A percentile compares a stretch with the other conserved stretches of the same genome.
Evolutionary conservation across 2,797 vertebrate species (phyloP).

Genomic region (Danionella dracula): DNA sequence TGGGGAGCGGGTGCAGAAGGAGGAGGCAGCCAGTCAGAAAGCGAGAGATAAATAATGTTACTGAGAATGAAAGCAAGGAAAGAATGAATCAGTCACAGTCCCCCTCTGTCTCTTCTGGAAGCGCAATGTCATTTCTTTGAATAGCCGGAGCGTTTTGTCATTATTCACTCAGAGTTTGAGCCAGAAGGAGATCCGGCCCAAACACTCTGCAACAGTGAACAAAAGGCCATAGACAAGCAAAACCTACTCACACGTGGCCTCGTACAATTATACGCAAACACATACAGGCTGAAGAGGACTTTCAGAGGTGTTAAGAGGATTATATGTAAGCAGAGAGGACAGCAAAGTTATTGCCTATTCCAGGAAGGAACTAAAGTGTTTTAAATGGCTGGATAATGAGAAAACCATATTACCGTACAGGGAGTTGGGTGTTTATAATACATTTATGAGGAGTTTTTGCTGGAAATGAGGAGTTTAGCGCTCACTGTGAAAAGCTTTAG

Average conservation of each 20-base stretch:
- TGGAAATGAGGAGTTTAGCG: no score
- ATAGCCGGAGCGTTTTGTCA: conserved; percentile 13
- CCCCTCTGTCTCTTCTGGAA: conserved; percentile 12
- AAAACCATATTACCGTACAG: no score
- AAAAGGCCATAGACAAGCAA: conserved; percentile 2
- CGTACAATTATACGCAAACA: conserved; percentile 6
- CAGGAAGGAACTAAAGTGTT: not conserved
- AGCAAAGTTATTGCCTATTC: not conserved
- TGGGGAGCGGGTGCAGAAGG: not conserved
- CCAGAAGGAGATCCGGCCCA: conserved; percentile 22
- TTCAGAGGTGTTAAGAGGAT: conserved; percentile 34
- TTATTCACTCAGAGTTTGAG: conserved; percentile 27
- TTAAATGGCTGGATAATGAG: not conserved
- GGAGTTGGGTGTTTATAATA: no score
- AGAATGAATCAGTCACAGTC: conserved; percentile 5
- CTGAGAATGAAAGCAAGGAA: conserved; percentile 5
- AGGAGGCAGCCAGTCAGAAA: conserved; percentile 4
- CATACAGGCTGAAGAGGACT: not conserved
- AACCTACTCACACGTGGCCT: not conserved
- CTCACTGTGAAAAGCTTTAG: no score
- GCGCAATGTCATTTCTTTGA: conserved; percentile 31
- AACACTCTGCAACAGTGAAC: not conserved
- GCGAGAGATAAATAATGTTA: conserved; percentile 19
- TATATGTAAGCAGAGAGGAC: conserved; percentile 30
- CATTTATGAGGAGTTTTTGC: no score